Conservation (phyloP, 2,797 vertebrate genomes). For the Rhodeus uyekii region DNA sequence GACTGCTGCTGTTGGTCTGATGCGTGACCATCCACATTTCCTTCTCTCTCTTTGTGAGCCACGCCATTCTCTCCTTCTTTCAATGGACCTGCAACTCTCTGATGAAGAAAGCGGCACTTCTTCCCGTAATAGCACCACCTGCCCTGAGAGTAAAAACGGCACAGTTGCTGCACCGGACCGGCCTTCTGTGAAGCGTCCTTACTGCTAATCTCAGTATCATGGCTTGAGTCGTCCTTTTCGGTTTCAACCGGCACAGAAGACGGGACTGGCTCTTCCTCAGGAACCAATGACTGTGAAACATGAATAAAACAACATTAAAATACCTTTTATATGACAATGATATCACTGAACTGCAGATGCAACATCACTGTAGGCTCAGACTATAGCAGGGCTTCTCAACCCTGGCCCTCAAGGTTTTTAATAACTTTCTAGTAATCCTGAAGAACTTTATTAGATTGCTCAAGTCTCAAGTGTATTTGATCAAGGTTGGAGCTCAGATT, state of each 20-base stretch:
- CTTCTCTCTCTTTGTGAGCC: conserved; percentile 17
- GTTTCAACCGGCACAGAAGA: not conserved
- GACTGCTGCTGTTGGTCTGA: conserved; percentile 19
- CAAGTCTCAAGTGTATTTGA: too few species aligned
- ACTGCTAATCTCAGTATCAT: conserved; percentile 13
- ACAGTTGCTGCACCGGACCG: conserved; percentile 61
- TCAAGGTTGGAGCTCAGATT: too few species aligned
- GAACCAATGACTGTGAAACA: conserved; percentile 42
- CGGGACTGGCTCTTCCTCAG: conserved; percentile 56
- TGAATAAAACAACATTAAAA: not conserved
- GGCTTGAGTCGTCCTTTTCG: conserved; percentile 49
- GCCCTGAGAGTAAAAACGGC: conserved; percentile 80
- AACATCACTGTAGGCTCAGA: too few species aligned
- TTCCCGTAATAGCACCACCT: conserved; percentile 77
- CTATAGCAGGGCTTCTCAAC: not conserved
- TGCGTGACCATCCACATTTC: not conserved
- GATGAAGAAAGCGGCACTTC: conserved; percentile 78
- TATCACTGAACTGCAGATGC: not conserved
- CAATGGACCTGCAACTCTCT: conserved; percentile 57
- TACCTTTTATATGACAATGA: not conserved
- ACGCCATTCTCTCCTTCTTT: conserved; percentile 45
- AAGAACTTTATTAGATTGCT: too few species aligned
- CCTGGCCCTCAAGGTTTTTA: not conserved
- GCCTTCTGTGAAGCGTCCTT: not conserved
- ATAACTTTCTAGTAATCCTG: too few species aligned